Evolutionary conservation across 1,140 invertebrate genomes (phyloP), one percentile per base, ranked within the genome.

Genomic region (Cataglyphis hispanica): DNA sequence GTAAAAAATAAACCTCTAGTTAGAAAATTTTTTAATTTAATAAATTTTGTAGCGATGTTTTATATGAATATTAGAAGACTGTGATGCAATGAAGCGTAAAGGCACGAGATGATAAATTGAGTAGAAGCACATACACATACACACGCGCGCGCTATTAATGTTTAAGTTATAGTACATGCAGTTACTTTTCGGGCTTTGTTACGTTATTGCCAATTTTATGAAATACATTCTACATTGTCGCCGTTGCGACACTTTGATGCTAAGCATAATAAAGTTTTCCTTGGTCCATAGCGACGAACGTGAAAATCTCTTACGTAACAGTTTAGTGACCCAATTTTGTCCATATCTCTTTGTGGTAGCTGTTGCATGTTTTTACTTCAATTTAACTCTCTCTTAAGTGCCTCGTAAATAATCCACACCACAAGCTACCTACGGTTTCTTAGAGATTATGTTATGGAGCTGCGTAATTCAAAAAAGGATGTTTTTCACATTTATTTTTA

Each of bases 41-140:
- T 22, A 5, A 60, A 4, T 1, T 40, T 40, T 2, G 37, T 27
- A 22, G 5, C 19, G 3, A 8, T 27, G 11, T 2, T 40, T 40
- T 60, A 34, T 53, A 22, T 37, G 37, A 78, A 6, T 64, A 50
- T 77, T 69, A 81, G 69, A 70, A 66, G 50, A 58, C 11, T 11
- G 22, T 56, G 7, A 10, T 58, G 64, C 25, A 27, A 81, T 53
- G 11, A 37, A 22, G 2, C 11, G 25, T 40, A 56, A 81, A 58
- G 58, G 3, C 53, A 58, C 22, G n/a, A 80, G 53, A 70, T 58
- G 34, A 70, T 43, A 70, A 60, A 81, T 70, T 70, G 22, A 31
- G 19, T 13, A 25, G 46, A 19, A 31, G 60, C 3, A 10, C 40
- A 8, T 8, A 10, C 1, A 43, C 40, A 40, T 8, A 40, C 7